Evolutionary conservation across 2,888 invertebrate species (phyloP).

Genomic region (Embidobia sp.): DNA sequence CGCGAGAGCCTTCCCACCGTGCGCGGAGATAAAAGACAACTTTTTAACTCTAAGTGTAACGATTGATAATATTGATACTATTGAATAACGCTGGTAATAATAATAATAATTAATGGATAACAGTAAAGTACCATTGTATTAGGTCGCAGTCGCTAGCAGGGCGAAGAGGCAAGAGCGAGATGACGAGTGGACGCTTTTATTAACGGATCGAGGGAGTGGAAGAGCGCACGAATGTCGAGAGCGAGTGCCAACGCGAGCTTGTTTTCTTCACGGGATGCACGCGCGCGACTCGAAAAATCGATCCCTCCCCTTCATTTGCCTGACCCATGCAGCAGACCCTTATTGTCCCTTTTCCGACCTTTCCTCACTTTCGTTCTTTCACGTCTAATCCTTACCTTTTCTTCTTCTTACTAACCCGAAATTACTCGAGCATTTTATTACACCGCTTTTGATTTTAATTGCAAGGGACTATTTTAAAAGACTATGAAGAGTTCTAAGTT

Average conservation of each 20-base stretch:
- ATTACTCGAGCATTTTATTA: too few species aligned
- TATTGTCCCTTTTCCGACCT: constrained; percentile 5
- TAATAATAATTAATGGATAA: constrained; percentile 68
- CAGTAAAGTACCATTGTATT: constrained; percentile 71
- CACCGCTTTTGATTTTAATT: too few species aligned
- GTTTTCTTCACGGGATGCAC: constrained; percentile 30
- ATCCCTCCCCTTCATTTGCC: constrained; percentile 7
- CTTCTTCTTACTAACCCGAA: too few species aligned
- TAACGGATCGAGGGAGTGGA: constrained; percentile 61
- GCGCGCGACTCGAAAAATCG: constrained; percentile 63
- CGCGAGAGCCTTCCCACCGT: neutral
- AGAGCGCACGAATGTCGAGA: constrained; percentile 39
- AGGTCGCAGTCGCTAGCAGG: constrained; percentile 72
- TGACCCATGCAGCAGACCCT: constrained; percentile 11
- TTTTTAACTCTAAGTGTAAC: constrained; percentile 70
- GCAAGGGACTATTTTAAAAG: too few species aligned
- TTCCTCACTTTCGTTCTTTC: too few species aligned
- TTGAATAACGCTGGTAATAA: constrained; percentile 67
- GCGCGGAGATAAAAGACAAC: constrained; percentile 21
- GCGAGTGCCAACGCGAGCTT: constrained; percentile 50
- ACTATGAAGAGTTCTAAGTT: too few species aligned
- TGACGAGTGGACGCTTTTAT: constrained; percentile 64
- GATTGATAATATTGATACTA: constrained; percentile 64
- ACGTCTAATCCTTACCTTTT: too few species aligned
- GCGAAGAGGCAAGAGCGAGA: constrained; percentile 66